phyloP scores from a whole-genome alignment of 2,797 vertebrate species.

The Aulostomus chinensis region DNA sequence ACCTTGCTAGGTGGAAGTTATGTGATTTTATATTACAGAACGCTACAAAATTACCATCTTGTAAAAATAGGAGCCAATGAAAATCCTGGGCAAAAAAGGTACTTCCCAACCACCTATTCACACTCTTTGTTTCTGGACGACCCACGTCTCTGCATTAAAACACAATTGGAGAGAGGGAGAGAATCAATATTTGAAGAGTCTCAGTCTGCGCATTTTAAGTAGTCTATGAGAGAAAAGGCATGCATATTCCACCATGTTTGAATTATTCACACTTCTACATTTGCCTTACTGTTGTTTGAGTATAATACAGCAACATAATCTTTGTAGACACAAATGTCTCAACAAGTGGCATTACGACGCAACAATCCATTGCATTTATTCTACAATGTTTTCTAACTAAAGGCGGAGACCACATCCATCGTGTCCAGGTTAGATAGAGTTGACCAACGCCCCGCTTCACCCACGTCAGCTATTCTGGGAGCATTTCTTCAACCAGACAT shows the following conservation, averaged over 20 bases:
- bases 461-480: constrained; percentile 29
- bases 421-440: too few relatives aligned
- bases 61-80: constrained; percentile 4
- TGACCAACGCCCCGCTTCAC: constrained; percentile 35
- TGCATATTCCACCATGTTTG: constrained; percentile 70
- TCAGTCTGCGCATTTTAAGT: constrained; percentile 86
- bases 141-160: constrained; percentile 47
- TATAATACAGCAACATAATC: constrained; percentile 19
- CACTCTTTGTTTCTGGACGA: constrained; percentile 27
- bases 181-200: constrained; percentile 92
- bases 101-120: constrained; percentile 14
- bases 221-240: constrained; percentile 74
- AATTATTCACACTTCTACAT: constrained; percentile 83
- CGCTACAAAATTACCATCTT: constrained; percentile 25
- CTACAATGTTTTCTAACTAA: too few relatives aligned
- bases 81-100: constrained; percentile 14
- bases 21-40: constrained; percentile 42
- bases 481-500: constrained; percentile 46
- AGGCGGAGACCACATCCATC: too few relatives aligned
- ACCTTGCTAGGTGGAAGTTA: constrained; percentile 43
- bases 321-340: constrained; percentile 7
- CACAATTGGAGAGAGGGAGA: constrained; percentile 50
- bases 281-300: constrained; percentile 38
- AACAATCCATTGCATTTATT: background rate
- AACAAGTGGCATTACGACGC: constrained; percentile 3